Evolutionary conservation across 2,888 invertebrate genomes (phyloP).

Genomic region (Mesoligia furuncula): DNA sequence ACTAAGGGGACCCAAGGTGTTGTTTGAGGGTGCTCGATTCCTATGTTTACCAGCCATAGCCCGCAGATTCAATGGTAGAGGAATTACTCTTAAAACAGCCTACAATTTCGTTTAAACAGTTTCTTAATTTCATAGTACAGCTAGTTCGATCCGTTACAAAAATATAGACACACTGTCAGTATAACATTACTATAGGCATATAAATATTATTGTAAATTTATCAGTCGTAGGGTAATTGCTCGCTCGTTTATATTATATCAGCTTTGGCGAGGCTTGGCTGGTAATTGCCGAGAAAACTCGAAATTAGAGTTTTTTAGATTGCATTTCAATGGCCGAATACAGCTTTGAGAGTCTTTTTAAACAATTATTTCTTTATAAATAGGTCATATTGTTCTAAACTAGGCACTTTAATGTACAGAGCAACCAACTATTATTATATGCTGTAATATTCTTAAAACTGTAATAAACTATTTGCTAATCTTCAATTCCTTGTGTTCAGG

Average conservation of each 20-base stretch:
- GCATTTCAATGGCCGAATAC: slow-evolving; percentile 7
- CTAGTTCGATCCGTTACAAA: slow-evolving; percentile 34
- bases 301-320: background rate
- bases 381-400: slow-evolving; percentile 56
- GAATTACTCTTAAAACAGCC: background rate
- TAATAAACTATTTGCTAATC: slow-evolving; percentile 43
- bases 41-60: slow-evolving; percentile 21
- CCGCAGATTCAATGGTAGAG: background rate
- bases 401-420: slow-evolving; percentile 67
- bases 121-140: slow-evolving; percentile 22
- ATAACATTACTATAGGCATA: slow-evolving; percentile 30
- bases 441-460: slow-evolving; percentile 12
- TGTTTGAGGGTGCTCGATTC: background rate
- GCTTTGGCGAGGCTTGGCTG: slow-evolving; percentile 15
- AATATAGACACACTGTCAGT: slow-evolving; percentile 39
- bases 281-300: background rate
- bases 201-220: slow-evolving; percentile 37
- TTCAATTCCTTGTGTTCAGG: slow-evolving; percentile 35
- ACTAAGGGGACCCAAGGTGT: no score
- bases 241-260: slow-evolving; percentile 10
- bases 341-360: slow-evolving; percentile 27
- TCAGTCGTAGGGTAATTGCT: slow-evolving; percentile 39
- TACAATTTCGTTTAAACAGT: slow-evolving; percentile 11
- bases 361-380: slow-evolving; percentile 9
- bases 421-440: slow-evolving; percentile 34